Evolutionary conservation across 1,140 invertebrate genomes (phyloP).

Genomic region (Neelides sp.): DNA sequence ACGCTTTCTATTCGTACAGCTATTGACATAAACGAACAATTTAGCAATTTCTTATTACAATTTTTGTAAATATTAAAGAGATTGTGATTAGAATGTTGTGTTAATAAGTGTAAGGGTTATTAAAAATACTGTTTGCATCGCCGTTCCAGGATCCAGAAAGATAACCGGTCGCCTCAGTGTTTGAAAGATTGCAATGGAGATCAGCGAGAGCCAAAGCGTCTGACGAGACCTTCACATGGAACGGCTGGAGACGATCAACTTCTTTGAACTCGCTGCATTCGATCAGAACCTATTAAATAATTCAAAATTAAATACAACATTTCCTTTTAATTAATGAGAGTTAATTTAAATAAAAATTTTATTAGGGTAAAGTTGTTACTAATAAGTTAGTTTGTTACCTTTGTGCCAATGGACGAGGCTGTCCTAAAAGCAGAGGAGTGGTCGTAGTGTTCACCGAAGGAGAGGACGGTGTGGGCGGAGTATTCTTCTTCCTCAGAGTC

Average conservation of each 20-base stretch:
- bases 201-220: slow-evolving; percentile 79
- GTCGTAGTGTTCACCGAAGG: slow-evolving; percentile 31
- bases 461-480: slow-evolving; percentile 25
- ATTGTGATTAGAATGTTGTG: neutral
- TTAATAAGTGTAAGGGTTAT: slow-evolving; percentile 5
- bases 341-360: no score
- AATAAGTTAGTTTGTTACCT: no score
- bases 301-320: no score
- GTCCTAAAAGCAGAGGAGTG: slow-evolving; percentile 17
- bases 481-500: slow-evolving; percentile 25
- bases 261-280: slow-evolving; percentile 30
- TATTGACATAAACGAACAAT: no score
- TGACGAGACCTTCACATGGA: slow-evolving; percentile 43
- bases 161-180: slow-evolving; percentile 85
- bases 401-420: slow-evolving; percentile 21
- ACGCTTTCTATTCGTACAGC: slow-evolving; percentile 25
- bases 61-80: neutral
- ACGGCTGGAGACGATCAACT: slow-evolving; percentile 28
- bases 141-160: slow-evolving; percentile 88
- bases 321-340: neutral
- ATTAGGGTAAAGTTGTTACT: no score
- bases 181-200: slow-evolving; percentile 83
- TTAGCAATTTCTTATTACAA: slow-evolving; percentile 1
- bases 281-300: slow-evolving; percentile 30
- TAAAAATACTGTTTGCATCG: slow-evolving; percentile 72